Evolutionary conservation across 2,888 invertebrate species (phyloP).

Genomic region (Melipona beecheii): DNA sequence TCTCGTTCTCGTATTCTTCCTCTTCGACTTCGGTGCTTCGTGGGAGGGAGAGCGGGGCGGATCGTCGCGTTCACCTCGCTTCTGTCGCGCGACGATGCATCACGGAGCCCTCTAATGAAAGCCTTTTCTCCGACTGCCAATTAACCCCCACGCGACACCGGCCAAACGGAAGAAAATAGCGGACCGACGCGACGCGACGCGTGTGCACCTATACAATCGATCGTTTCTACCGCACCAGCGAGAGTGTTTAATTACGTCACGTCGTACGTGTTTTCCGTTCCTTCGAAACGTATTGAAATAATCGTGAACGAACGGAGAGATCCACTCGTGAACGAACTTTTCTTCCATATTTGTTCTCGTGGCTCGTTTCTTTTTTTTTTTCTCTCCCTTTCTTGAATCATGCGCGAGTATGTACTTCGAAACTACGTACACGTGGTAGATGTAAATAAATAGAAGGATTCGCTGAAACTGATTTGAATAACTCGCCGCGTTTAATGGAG

Average conservation of each 20-base stretch:
- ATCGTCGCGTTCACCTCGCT: slow-evolving; percentile 50
- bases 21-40: slow-evolving; percentile 27
- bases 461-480: neutral
- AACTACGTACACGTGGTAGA: neutral
- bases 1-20: slow-evolving; percentile 22
- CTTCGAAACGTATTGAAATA: neutral
- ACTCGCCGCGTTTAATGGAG: neutral
- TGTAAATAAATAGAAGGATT: neutral
- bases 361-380: neutral
- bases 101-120: slow-evolving; percentile 64
- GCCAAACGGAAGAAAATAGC: slow-evolving; percentile 33
- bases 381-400: neutral
- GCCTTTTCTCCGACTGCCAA: slow-evolving; percentile 63
- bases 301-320: neutral
- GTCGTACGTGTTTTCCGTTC: neutral
- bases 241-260: slow-evolving; percentile 32
- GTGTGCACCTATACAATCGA: slow-evolving; percentile 16
- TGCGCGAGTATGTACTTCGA: neutral
- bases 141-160: slow-evolving; percentile 65
- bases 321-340: neutral
- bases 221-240: slow-evolving; percentile 12
- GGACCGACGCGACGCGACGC: slow-evolving; percentile 31
- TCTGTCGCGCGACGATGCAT: slow-evolving; percentile 54
- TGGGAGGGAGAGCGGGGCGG: slow-evolving; percentile 24
- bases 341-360: neutral